Conservation (phyloP, 2,113 vertebrate species). For the Himantopus leucocephalus region DNA sequence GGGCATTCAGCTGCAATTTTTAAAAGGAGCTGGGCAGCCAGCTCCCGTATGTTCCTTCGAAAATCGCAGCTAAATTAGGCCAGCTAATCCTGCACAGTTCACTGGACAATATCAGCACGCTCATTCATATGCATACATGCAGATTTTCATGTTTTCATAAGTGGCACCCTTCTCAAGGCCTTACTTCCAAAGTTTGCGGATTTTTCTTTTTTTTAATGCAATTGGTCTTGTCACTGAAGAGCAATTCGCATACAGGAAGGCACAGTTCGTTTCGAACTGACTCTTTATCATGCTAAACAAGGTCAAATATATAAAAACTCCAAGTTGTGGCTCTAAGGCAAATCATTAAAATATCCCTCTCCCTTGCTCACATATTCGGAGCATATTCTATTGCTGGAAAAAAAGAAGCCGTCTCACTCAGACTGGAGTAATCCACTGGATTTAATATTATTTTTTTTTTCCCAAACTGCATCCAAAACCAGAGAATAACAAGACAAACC, state of each 20-base stretch:
- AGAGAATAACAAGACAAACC: background rate
- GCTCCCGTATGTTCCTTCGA: background rate
- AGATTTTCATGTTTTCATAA: background rate
- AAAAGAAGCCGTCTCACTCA: background rate
- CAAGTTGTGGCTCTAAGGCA: background rate
- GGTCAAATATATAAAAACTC: background rate
- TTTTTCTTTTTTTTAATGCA: background rate
- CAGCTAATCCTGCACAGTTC: background rate
- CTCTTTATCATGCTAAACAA: background rate
- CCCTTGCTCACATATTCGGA: background rate
- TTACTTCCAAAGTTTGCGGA: background rate
- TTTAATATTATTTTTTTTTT: background rate
- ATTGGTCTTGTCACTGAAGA: background rate
- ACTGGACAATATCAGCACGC: background rate
- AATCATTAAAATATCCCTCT: background rate
- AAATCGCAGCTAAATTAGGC: background rate
- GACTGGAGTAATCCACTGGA: slow-evolving; percentile 2
- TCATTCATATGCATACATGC: background rate
- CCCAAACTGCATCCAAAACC: background rate
- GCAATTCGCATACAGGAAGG: background rate
- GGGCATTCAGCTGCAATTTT: background rate
- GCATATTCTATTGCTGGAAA: background rate
- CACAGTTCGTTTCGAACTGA: background rate
- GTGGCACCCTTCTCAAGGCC: background rate
- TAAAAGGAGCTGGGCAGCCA: background rate